Percentiles rank a stretch among this genome's conserved stretches.
phyloP scores from a whole-genome alignment of 2,888 invertebrate genomes.

The Pachycephus smyrnensis region DNA sequence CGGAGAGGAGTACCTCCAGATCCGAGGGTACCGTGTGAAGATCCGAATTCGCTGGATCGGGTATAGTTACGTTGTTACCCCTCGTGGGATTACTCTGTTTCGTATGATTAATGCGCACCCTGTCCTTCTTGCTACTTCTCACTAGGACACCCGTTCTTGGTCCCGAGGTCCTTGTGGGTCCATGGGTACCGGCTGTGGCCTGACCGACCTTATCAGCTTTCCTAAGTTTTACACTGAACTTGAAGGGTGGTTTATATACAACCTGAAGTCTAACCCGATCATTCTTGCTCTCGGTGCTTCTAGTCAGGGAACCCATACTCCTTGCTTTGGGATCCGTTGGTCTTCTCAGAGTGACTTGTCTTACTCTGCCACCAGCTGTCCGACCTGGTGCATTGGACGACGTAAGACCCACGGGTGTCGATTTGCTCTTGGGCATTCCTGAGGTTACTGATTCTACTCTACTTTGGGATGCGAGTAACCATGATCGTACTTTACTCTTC shows the following conservation, averaged over 20 bases:
- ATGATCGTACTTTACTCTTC: conserved; percentile 86
- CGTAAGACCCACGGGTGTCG: conserved; percentile 81
- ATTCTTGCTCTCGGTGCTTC: conserved; percentile 34
- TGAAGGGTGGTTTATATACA: conserved; percentile 89
- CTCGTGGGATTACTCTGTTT: conserved; percentile 21
- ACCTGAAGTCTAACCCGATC: conserved; percentile 79
- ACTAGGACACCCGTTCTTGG: conserved; percentile 69
- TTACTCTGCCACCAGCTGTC: conserved; percentile 43
- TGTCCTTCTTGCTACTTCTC: conserved; percentile 59
- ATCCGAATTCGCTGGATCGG: conserved; percentile 69
- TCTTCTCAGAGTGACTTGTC: conserved; percentile 49
- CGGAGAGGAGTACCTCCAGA: conserved; percentile 72
- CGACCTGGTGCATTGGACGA: conserved; percentile 66
- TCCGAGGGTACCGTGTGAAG: conserved; percentile 74
- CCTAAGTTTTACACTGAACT: conserved; percentile 84
- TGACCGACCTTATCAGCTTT: conserved; percentile 77
- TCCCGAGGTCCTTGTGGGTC: conserved; percentile 43
- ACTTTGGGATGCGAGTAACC: conserved; percentile 79
- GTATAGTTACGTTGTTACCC: conserved; percentile 9
- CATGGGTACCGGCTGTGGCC: conserved; percentile 68
- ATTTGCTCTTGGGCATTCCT: conserved; percentile 83
- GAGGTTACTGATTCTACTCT: conserved; percentile 66
- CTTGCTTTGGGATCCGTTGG: conserved; percentile 70
- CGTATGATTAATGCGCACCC: conserved; percentile 44
- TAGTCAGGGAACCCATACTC: conserved; percentile 78